Evolutionary conservation across 2,797 vertebrate species (phyloP), one percentile per base, ranked within the genome.

Genomic region (Hirundo rustica): DNA sequence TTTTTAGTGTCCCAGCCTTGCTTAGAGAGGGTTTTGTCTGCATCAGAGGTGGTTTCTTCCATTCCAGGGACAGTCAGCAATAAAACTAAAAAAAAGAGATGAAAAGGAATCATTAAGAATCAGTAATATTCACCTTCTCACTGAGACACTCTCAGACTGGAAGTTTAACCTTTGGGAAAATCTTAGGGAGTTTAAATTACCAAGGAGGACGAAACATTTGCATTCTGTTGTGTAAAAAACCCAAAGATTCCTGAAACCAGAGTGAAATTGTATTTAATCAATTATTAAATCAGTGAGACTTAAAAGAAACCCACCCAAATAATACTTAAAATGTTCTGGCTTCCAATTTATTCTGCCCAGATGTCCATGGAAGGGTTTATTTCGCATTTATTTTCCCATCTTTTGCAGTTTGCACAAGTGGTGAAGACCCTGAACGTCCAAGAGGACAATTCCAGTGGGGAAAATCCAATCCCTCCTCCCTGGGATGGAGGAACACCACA

Each of bases 11-110:
- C 99, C 99, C 99, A 99, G 54, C 98, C 95, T 93, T 99, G 98
- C 94, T 99, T 98, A n/a, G 98, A 98, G 42, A 98, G 97, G 57
- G 98, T 98, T 97, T 99, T 98, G 93, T 99, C 99, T 50, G 98
- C 95, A 57, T 98, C 98, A 2, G 98, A 98, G 42, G 98, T 97
- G 15, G 97, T 95, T 70, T 99, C 98, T 75, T 99, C 99, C 96
- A 99, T 98, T 91, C 99, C 99, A 36, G 99, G 99, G 89, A 99
- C 99, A 38, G 99, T 98, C 94, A 99, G 98, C 80, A 99, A 98
- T 72, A 99, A 97, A 95, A 99, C 99, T 99, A 7, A 10, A 36
- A 42, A 25, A 14, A 9, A n/a, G 4, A 50, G 29, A 68, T 55
- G 22, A 66, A 36, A 60, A 64, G n/a, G 40, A 94, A 62, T 29